Percentiles rank a stretch among this genome's conserved stretches.
Conservation (phyloP, 2,113 vertebrate genomes). For the Haemorhous mexicanus region DNA sequence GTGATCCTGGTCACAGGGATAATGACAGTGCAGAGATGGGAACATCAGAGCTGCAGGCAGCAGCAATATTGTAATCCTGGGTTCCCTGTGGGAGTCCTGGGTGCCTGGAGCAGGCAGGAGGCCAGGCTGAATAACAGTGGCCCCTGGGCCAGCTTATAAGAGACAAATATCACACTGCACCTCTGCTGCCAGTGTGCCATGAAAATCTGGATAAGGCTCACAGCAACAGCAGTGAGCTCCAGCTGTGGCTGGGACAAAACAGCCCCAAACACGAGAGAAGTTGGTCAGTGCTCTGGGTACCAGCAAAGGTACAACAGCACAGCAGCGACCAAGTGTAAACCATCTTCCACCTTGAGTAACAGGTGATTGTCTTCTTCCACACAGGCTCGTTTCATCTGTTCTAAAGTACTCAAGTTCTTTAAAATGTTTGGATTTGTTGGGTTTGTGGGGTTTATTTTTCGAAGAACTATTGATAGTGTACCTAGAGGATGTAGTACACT, state of each 20-base stretch:
- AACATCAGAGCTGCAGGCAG: not conserved
- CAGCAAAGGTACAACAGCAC: not conserved
- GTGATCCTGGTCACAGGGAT: not conserved
- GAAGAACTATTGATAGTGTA: not conserved
- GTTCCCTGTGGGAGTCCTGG: not conserved
- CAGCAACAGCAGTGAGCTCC: not conserved
- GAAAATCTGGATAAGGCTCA: not conserved
- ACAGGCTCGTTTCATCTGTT: not conserved
- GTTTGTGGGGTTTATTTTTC: not conserved
- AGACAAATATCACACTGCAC: not conserved
- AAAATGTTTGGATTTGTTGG: not conserved
- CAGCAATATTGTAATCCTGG: not conserved
- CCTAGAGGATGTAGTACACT: not conserved
- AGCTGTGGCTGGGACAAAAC: not conserved
- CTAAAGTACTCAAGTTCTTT: not conserved
- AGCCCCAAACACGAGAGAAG: not conserved
- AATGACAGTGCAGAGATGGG: not conserved
- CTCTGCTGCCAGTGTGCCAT: not conserved
- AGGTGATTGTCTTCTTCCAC: not conserved
- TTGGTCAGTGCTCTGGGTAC: not conserved
- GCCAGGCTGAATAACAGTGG: not conserved
- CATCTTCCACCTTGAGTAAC: not conserved
- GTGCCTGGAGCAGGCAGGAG: accelerated
- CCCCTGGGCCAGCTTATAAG: not conserved
- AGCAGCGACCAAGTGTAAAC: accelerated